These are phyloP conservation scores for Ianthella basta DNA, from an alignment of 37 sponge, comb jelly and placozoan species.

Conservation along the genomic window DNA sequence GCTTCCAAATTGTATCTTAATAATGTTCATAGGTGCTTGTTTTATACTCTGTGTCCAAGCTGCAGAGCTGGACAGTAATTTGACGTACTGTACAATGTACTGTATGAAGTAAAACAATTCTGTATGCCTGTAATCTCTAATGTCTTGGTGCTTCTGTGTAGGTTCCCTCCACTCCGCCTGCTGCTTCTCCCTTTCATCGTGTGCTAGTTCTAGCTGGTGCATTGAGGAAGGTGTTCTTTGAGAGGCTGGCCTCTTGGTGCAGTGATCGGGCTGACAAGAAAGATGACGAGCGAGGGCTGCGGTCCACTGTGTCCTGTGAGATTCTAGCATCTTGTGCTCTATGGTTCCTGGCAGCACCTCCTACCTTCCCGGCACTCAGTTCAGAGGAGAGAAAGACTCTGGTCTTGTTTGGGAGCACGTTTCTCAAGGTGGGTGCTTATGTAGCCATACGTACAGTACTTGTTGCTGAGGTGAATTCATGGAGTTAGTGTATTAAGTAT, in stretches of 20 bases:
- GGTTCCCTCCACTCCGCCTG: conserved; percentile 15
- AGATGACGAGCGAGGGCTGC: background rate
- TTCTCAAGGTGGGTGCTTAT: background rate
- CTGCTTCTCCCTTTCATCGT: background rate
- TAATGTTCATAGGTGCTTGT: too few species aligned
- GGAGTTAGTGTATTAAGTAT: background rate
- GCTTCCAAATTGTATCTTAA: too few species aligned
- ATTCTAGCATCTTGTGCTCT: background rate
- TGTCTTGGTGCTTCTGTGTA: background rate
- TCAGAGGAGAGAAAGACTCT: background rate
- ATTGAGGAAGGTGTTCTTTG: background rate
- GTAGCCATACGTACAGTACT: background rate
- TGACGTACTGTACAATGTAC: too few species aligned
- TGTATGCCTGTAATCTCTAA: too few species aligned
- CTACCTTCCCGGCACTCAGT: conserved; percentile 4
- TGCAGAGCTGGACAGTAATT: too few species aligned
- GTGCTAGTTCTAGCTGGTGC: conserved; percentile 4
- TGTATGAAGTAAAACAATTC: too few species aligned
- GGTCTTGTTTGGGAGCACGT: background rate
- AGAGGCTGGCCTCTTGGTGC: background rate
- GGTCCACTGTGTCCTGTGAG: background rate
- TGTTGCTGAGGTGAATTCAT: too few species aligned
- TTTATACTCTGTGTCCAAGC: too few species aligned
- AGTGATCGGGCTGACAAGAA: background rate
- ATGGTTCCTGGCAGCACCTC: conserved; percentile 23